Evolutionary conservation across 2,888 invertebrate species (phyloP), one percentile per base, ranked within the genome.

Genomic region (Pachycephus smyrnensis): DNA sequence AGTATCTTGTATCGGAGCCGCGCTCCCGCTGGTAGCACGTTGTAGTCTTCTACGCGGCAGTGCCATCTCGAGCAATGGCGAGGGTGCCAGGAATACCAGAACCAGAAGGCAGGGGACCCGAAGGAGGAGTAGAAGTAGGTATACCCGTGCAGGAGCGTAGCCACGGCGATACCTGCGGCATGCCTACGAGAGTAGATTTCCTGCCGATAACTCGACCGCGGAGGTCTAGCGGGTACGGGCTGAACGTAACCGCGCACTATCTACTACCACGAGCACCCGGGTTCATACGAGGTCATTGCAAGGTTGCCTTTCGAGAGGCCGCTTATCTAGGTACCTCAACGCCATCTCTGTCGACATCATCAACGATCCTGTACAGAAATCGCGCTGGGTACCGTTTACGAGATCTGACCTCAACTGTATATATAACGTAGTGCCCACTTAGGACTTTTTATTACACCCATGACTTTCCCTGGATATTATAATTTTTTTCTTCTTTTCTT

Each of bases 1-100:
- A 87, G 90, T 91, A 91, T 91, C 91, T 91, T 91, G 91, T 91
- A 91, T 91, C 91, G 88, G 85, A 83, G 84, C 85, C 84, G 86
- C 85, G 87, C 85, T 87, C 35, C 90, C 86, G 90, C 90, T 90
- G 90, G 86, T 90, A 82, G 81, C 84, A 86, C 87, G 85, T 82
- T 88, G 87, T 89, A 76, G 85, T 85, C 84, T 84, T 86, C 85
- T 86, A 84, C 86, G 84, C 84, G 83, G 82, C 81, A 79, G 81
- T 82, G 83, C 71, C 71, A 71, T 32, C 37, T 33, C 75, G 83
- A 83, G 86, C 80, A 86, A 80, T 80, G 83, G 84, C 82, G 82
- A 82, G 77, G 81, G 78, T 76, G 31, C 73, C 15, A 23, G 74
- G 74, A 37, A 68, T 31, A 74, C 74, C 35, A 71, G 74, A 80